A percentile compares a stretch with the other conserved stretches of the same genome.
Conservation (phyloP, 1,140 invertebrate genomes). For the Euwallacea similis region DNA sequence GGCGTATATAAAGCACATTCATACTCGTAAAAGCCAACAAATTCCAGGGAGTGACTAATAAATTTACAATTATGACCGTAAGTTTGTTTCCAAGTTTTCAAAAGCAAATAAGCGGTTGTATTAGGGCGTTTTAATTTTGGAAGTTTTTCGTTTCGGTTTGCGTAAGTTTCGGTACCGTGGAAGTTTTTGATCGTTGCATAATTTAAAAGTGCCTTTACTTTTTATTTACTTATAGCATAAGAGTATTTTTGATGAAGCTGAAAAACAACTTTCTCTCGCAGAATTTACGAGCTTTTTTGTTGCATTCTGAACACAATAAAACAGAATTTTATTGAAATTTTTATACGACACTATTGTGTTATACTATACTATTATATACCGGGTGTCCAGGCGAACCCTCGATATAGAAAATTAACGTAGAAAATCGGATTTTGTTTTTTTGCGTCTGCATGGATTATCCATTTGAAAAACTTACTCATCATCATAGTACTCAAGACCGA, state of each 20-base stretch:
- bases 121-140: conserved; percentile 20
- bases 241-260: conserved; percentile 6
- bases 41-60: conserved; percentile 22
- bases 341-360: too few relatives aligned
- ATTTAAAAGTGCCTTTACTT: neutral
- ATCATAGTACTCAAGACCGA: too few relatives aligned
- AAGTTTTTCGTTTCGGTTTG: conserved; percentile 5
- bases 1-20: conserved; percentile 38
- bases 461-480: too few relatives aligned
- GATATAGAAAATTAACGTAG: too few relatives aligned
- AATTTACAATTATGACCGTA: conserved; percentile 33
- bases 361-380: too few relatives aligned
- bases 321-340: too few relatives aligned
- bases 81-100: conserved; percentile 31
- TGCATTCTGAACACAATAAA: too few relatives aligned
- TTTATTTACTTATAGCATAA: neutral
- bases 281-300: too few relatives aligned
- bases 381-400: too few relatives aligned
- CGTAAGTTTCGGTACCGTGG: conserved; percentile 7
- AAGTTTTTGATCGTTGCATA: conserved; percentile 13
- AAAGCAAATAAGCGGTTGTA: conserved; percentile 23
- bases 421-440: too few relatives aligned
- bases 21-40: conserved; percentile 30
- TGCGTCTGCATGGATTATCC: too few relatives aligned
- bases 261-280: neutral